A percentile compares a stretch with the other conserved stretches of the same genome.
These are phyloP conservation scores for Lamprologus lemairii DNA, from an alignment of 2,113 vertebrate genomes.

Conservation along the genomic window DNA sequence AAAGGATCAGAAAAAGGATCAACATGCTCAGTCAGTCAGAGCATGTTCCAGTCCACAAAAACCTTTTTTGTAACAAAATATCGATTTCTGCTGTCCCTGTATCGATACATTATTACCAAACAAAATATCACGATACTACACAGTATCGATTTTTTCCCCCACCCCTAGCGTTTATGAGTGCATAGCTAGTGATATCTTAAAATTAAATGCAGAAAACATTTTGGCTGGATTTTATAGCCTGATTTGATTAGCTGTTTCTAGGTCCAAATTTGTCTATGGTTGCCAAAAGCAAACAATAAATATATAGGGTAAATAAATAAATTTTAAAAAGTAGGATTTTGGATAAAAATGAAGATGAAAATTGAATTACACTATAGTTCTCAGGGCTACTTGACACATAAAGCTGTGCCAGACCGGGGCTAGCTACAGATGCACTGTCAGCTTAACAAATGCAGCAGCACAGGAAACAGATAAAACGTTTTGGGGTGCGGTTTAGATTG, in stretches of 20 bases:
- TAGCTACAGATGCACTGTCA: neutral
- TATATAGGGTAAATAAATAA: neutral
- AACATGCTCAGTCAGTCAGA: no score
- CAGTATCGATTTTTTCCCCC: no score
- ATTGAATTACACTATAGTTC: neutral
- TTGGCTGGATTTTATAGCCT: neutral
- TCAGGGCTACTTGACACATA: neutral
- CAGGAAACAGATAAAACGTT: neutral
- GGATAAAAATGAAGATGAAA: neutral
- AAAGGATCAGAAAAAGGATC: no score
- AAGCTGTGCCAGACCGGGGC: neutral
- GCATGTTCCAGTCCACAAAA: no score
- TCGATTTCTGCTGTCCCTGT: no score
- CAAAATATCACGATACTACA: no score
- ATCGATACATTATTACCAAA: no score
- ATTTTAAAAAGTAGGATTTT: neutral
- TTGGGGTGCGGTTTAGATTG: neutral
- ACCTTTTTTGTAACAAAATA: no score
- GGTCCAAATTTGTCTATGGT: neutral
- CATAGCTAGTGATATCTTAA: neutral
- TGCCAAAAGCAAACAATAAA: neutral
- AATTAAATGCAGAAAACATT: neutral
- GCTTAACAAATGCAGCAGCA: neutral
- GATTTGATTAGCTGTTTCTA: neutral
- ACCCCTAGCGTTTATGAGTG: neutral